phyloP scores from a whole-genome alignment of 2,113 vertebrate genomes.

The Nothoprocta pentlandii region DNA sequence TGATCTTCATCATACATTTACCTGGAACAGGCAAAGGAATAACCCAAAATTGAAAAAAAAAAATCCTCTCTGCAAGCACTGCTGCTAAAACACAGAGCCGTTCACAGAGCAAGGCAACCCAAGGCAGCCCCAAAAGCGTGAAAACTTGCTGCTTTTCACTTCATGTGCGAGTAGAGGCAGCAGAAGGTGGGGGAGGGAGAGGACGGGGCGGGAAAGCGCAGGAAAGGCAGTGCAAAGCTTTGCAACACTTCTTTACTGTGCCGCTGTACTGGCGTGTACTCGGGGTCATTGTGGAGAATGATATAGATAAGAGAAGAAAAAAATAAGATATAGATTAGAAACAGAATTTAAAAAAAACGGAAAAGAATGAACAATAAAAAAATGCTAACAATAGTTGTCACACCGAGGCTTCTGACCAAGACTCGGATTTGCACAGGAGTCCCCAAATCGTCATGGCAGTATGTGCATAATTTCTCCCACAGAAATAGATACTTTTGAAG shows the following conservation, averaged over 20 bases:
- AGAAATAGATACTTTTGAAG: fast-evolving
- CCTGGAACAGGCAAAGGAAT: not conserved
- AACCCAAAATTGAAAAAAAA: not conserved
- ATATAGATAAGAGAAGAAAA: too few species aligned
- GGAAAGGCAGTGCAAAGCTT: not conserved
- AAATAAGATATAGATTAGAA: too few species aligned
- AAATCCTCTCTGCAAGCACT: not conserved
- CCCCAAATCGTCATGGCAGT: fast-evolving
- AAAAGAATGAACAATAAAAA: not conserved
- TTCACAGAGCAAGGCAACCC: not conserved
- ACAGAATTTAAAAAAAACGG: too few species aligned
- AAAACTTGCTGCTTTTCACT: not conserved
- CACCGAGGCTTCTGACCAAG: fast-evolving
- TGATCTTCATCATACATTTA: not conserved
- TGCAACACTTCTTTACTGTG: not conserved
- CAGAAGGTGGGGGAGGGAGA: not conserved
- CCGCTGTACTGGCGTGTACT: fast-evolving
- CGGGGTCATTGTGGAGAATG: fast-evolving
- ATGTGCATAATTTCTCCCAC: not conserved
- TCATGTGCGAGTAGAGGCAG: not conserved
- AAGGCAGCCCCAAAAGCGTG: fast-evolving
- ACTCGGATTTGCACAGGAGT: not conserved
- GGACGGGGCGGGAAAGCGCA: not conserved
- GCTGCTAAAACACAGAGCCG: not conserved
- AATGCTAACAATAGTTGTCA: fast-evolving